Conservation (phyloP, 2,888 invertebrate genomes). For the Odontocolon sp. region DNA sequence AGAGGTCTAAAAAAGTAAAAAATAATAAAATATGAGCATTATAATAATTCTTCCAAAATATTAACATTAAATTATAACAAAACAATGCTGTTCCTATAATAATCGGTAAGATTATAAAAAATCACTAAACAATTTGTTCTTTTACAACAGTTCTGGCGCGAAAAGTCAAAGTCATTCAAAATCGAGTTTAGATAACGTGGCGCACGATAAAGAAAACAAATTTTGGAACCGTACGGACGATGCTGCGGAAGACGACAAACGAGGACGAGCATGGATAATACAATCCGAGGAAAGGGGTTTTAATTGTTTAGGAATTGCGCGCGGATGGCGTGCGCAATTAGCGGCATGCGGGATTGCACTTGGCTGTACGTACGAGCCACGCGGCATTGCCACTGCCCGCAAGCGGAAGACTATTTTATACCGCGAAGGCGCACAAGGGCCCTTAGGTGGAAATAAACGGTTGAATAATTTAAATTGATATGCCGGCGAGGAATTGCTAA, state of each 20-base stretch:
- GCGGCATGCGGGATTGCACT: constrained; percentile 67
- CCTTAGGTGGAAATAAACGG: constrained; percentile 65
- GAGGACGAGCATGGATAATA: constrained; percentile 20
- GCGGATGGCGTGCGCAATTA: constrained; percentile 70
- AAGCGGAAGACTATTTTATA: constrained; percentile 58
- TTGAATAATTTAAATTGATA: constrained; percentile 76
- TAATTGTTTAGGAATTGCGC: constrained; percentile 74
- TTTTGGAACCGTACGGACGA: no score
- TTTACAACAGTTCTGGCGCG: no score
- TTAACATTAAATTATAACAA: no score
- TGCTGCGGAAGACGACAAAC: background rate
- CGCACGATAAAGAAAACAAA: background rate
- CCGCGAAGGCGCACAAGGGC: constrained; percentile 56
- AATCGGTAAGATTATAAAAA: no score
- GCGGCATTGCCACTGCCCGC: constrained; percentile 21
- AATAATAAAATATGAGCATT: no score
- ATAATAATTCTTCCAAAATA: no score
- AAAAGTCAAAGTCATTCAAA: background rate
- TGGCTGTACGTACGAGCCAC: constrained; percentile 41
- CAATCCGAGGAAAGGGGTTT: constrained; percentile 51
- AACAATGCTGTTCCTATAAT: no score
- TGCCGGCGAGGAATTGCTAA: constrained; percentile 66
- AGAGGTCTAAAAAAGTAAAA: no score
- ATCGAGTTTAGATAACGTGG: background rate
- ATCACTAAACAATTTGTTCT: no score